Evolutionary conservation across 2,113 vertebrate genomes (phyloP).

Genomic region (Dasyurus viverrinus): DNA sequence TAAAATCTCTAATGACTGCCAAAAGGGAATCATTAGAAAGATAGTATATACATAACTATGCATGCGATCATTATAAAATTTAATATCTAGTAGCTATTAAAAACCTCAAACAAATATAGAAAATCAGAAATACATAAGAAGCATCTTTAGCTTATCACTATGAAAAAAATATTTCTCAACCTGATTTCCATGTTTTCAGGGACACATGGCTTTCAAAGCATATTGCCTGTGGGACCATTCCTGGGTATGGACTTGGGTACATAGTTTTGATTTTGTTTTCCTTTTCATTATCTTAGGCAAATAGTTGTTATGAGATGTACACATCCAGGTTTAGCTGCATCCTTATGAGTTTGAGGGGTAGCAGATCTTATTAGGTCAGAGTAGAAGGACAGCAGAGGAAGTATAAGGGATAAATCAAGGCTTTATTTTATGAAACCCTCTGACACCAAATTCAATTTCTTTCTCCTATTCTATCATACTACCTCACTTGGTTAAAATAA

Average conservation of each 20-base stretch:
- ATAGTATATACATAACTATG: background rate
- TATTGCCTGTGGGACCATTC: background rate
- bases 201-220: background rate
- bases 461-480: background rate
- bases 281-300: background rate
- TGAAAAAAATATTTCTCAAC: background rate
- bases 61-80: background rate
- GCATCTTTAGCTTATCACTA: background rate
- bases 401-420: background rate
- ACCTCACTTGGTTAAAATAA: background rate
- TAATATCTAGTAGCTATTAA: background rate
- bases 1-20: background rate
- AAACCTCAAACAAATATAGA: background rate
- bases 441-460: background rate
- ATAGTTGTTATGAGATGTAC: background rate
- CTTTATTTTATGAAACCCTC: background rate
- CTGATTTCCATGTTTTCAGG: background rate
- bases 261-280: background rate
- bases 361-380: background rate
- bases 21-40: background rate
- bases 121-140: background rate
- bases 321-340: background rate
- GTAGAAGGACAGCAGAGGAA: background rate
- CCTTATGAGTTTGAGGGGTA: background rate
- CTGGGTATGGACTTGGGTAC: background rate